Conservation (phyloP, 1,140 invertebrate genomes). For the Vollenhovia emeryi region DNA sequence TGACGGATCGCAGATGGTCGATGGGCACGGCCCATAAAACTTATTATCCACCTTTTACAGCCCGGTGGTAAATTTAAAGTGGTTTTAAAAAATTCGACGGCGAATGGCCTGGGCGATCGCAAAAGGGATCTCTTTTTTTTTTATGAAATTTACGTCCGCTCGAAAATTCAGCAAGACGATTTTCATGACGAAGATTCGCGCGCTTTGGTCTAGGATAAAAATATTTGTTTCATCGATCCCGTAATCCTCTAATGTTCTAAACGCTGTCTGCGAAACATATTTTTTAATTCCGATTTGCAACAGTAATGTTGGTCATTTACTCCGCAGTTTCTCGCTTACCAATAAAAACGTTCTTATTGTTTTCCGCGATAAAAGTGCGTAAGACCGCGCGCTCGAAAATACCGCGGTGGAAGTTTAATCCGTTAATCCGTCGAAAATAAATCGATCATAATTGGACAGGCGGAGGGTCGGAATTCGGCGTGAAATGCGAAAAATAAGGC, state of each 20-base stretch:
- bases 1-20: conserved; percentile 77
- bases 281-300: background rate
- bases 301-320: background rate
- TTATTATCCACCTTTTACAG: conserved; percentile 79
- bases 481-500: conserved; percentile 45
- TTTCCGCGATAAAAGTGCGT: background rate
- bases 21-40: conserved; percentile 77
- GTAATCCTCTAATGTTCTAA: background rate
- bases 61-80: conserved; percentile 75
- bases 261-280: background rate
- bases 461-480: background rate
- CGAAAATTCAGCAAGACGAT: conserved; percentile 56
- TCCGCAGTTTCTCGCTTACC: background rate
- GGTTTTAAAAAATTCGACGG: conserved; percentile 75
- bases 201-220: conserved; percentile 19
- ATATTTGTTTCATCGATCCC: conserved; percentile 34
- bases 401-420: background rate
- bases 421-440: background rate
- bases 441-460: conserved; percentile 1
- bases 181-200: conserved; percentile 9
- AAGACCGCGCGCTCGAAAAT: background rate
- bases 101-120: conserved; percentile 60
- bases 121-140: conserved; percentile 56
- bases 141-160: conserved; percentile 67
- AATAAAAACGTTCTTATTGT: background rate